phyloP scores from a whole-genome alignment of 2,113 vertebrate species.

The Psettodes erumei region DNA sequence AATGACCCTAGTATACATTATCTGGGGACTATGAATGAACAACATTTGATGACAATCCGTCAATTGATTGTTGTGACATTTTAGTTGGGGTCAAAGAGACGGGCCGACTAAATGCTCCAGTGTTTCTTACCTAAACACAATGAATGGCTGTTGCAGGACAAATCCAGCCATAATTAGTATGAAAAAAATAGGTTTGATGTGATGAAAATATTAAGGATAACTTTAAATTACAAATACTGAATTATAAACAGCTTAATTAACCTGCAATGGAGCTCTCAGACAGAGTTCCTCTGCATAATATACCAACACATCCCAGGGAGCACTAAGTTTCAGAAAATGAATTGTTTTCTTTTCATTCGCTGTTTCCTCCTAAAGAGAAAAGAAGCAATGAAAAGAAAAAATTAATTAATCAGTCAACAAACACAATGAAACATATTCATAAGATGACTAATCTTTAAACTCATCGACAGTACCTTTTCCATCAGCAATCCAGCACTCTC shows the following conservation, averaged over 20 bases:
- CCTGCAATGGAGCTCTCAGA: slow-evolving; percentile 82
- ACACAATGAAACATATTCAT: neutral
- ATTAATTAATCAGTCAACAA: neutral
- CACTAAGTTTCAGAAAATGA: slow-evolving; percentile 82
- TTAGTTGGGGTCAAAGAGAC: neutral
- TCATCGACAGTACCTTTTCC: slow-evolving; percentile 76
- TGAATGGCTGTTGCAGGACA: neutral
- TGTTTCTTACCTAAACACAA: neutral
- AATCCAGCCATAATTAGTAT: neutral
- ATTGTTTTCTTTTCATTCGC: slow-evolving; percentile 79
- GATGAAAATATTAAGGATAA: neutral
- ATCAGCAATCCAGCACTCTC: slow-evolving; percentile 74
- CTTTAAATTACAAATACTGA: neutral
- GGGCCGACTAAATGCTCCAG: no score
- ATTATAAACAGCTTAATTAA: slow-evolving; percentile 40
- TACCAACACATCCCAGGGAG: slow-evolving; percentile 81
- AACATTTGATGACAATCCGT: no score
- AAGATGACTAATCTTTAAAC: neutral
- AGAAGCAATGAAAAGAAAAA: neutral
- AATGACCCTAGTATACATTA: no score
- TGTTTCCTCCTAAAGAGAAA: slow-evolving; percentile 80
- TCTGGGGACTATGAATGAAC: no score
- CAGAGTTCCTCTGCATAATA: slow-evolving; percentile 82
- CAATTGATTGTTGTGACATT: no score
- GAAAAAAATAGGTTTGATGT: neutral